Percentiles rank a stretch among this genome's conserved stretches.
These are phyloP conservation scores for Xenopus tropicalis DNA, from an alignment of 2,113 vertebrate species.

Conservation along the genomic window DNA sequence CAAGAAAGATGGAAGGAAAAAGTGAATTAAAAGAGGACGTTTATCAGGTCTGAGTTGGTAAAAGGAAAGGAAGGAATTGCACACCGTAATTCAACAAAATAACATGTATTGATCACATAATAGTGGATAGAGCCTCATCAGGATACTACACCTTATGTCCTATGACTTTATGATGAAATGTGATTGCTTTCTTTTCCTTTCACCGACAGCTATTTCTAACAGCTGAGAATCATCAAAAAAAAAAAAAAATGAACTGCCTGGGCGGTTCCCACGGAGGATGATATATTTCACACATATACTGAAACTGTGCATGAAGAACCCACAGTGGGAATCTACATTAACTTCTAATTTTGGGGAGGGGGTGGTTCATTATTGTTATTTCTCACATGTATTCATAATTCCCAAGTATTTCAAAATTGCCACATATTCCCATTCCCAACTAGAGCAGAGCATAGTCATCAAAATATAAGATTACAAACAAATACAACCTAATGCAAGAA, in stretches of 20 bases:
- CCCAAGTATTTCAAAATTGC: too few species aligned
- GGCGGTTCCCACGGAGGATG: too few species aligned
- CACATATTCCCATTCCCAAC: too few species aligned
- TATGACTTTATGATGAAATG: constrained; percentile 3
- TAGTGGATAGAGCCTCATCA: constrained; percentile 3
- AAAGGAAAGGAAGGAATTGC: neutral
- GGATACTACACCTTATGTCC: neutral
- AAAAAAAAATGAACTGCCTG: neutral
- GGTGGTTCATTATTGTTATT: too few species aligned
- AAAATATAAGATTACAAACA: too few species aligned
- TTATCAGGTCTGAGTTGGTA: constrained; percentile 4
- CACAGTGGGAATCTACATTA: too few species aligned
- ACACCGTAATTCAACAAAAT: constrained; percentile 5
- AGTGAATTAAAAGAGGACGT: constrained; percentile 9
- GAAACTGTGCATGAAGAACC: too few species aligned
- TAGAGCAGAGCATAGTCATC: too few species aligned
- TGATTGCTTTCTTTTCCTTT: neutral
- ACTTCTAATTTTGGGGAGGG: too few species aligned
- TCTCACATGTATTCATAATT: too few species aligned
- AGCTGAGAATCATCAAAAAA: neutral
- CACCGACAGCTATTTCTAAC: constrained; percentile 1
- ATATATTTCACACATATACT: too few species aligned
- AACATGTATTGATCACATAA: constrained; percentile 12
- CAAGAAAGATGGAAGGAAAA: neutral
- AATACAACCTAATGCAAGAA: too few species aligned